Percentiles rank a stretch among this genome's conserved stretches.
phyloP scores from a whole-genome alignment of 2,888 invertebrate species.

The Drosophila picticornis region DNA sequence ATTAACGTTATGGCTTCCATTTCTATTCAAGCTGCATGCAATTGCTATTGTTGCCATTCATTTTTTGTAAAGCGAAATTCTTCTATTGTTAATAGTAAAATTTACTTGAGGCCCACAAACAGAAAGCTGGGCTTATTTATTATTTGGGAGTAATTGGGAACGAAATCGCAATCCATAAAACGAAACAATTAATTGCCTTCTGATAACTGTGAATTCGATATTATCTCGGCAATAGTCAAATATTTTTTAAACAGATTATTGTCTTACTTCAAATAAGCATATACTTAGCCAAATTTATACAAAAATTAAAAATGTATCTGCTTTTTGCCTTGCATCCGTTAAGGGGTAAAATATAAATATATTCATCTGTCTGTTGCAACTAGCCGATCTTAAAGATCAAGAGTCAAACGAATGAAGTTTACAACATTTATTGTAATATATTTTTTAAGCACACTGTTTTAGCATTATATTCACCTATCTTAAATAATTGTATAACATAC shows the following conservation, averaged over 20 bases:
- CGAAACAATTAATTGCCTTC: constrained; percentile 38
- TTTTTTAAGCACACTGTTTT: background rate
- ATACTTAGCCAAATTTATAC: background rate
- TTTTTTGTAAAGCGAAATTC: constrained; percentile 31
- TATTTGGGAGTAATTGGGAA: constrained; percentile 19
- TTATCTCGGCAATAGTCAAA: constrained; percentile 7
- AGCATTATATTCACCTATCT: background rate
- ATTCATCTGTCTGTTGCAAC: background rate
- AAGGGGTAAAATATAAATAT: background rate
- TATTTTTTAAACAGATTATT: background rate
- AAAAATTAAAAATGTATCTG: background rate
- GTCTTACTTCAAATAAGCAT: background rate
- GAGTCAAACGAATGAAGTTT: background rate
- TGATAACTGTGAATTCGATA: constrained; percentile 36
- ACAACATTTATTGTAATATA: background rate
- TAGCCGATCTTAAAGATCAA: background rate
- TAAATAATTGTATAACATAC: background rate
- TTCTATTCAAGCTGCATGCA: background rate
- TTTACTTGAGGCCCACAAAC: constrained; percentile 27
- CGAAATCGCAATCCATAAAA: constrained; percentile 33
- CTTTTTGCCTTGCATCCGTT: background rate
- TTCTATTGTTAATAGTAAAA: constrained; percentile 41
- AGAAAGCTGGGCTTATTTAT: constrained; percentile 14
- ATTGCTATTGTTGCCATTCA: constrained; percentile 35
- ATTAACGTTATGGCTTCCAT: constrained; percentile 41